Evolutionary conservation across 2,888 invertebrate species (phyloP).

Genomic region (Tetropium fuscum): DNA sequence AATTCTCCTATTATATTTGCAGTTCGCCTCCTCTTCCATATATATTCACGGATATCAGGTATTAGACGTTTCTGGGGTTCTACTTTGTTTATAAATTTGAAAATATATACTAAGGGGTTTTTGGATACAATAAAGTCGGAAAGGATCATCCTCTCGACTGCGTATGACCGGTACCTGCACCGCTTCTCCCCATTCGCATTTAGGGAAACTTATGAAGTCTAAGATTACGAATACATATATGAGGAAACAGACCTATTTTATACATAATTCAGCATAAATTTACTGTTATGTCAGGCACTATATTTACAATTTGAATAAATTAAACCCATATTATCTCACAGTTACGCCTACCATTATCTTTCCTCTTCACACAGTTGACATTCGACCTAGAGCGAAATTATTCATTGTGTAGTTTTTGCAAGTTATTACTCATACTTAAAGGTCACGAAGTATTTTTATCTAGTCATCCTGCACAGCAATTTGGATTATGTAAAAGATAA

Average conservation of each 20-base stretch:
- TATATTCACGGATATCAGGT: no score
- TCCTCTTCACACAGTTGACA: background rate
- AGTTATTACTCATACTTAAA: constrained; percentile 13
- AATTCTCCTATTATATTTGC: background rate
- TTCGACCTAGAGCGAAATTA: constrained; percentile 2
- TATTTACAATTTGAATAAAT: background rate
- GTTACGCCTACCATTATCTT: background rate
- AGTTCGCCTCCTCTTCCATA: no score
- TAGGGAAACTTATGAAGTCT: no score
- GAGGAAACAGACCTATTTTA: background rate
- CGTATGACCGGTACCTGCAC: no score
- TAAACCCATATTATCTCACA: background rate
- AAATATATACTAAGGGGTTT: no score
- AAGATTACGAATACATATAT: no score
- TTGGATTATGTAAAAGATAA: no score
- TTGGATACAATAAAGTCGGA: no score
- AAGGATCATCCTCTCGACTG: no score
- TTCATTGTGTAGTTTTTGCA: background rate
- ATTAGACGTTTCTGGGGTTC: no score
- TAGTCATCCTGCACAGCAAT: background rate
- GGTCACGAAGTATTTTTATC: constrained; percentile 1
- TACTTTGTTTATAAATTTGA: no score
- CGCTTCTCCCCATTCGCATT: no score
- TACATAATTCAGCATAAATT: background rate
- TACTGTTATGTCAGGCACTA: background rate